Percentiles rank a stretch among this genome's conserved stretches.
These are phyloP conservation scores for Paramormyrops kingsleyae DNA, from an alignment of 2,113 vertebrate species.

Conservation along the genomic window DNA sequence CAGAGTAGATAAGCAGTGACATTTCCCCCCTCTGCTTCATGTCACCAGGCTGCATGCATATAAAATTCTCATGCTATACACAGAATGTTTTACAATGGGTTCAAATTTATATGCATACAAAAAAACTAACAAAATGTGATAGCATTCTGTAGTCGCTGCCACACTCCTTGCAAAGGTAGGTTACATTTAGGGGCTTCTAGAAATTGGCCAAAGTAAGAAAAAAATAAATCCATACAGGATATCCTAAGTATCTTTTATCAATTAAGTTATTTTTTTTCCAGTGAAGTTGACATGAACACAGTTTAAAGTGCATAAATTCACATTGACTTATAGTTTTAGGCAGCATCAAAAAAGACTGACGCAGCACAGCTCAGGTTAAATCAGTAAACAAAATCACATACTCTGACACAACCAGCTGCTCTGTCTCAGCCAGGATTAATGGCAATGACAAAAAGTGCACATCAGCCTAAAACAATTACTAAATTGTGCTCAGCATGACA, in stretches of 20 bases:
- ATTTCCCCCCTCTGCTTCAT: background rate
- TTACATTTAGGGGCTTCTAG: background rate
- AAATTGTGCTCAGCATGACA: background rate
- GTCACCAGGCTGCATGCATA: background rate
- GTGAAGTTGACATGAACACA: background rate
- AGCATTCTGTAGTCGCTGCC: background rate
- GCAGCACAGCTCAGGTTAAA: background rate
- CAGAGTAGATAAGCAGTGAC: background rate
- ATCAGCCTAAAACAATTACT: background rate
- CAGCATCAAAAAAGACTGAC: background rate
- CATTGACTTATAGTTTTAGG: background rate
- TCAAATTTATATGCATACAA: background rate
- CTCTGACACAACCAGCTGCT: background rate
- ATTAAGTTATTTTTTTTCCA: too few relatives aligned
- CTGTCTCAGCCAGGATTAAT: background rate
- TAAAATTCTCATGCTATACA: background rate
- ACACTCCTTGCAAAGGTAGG: background rate
- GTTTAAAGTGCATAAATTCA: background rate
- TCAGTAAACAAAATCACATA: background rate
- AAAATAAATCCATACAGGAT: background rate
- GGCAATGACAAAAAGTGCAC: background rate
- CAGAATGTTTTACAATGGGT: background rate
- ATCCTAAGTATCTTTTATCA: background rate
- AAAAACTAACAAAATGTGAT: background rate
- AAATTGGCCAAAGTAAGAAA: background rate